Evolutionary conservation across 2,888 invertebrate species (phyloP), one percentile per base, ranked within the genome.

Genomic region (Thysanoteuthis rhombus): DNA sequence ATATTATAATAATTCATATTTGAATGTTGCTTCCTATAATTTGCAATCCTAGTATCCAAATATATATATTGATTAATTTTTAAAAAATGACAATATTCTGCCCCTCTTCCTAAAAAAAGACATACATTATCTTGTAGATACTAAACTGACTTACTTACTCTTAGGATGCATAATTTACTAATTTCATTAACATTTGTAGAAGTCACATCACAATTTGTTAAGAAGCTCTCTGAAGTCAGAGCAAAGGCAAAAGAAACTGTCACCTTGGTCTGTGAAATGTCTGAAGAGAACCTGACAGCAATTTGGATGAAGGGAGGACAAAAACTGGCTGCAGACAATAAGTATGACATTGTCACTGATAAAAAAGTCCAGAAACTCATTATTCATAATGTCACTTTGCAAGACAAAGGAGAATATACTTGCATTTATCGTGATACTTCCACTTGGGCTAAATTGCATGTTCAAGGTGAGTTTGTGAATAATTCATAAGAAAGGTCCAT

Each of bases 121-220:
- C 12, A 75, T n/a, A 12, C n/a, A 10, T 75, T 8, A 75, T n/a
- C 16, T 75, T n/a, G 75, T 75, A 75, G n/a, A 75, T n/a, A 5
- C 28, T 28, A 6, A 28, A 6, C 5, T 58, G 58, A 25, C 6
- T 28, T 25, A 28, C 28, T 58, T 58, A n/a, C 58, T 28, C 8
- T 75, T n/a, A 75, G 75, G 12, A 75, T n/a, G n/a, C 12, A n/a
- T 75, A n/a, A 75, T 75, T 75, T 75, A 75, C 75, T 75, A 75
- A 75, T 75, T 75, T 75, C 75, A n/a, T 75, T 75, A n/a, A 75
- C 32, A 75, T 75, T 75, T 75, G 32, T 75, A 40, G 97, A 96
- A 94, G 94, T 94, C 42, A 96, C 96, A 91, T 94, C 96, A 47
- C 95, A 95, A 93, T 95, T 96, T 94, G 95, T 95, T 25, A 94